Base-by-base conservation (phyloP, 2,888 invertebrate genomes). In the Patella pellucida region DNA sequence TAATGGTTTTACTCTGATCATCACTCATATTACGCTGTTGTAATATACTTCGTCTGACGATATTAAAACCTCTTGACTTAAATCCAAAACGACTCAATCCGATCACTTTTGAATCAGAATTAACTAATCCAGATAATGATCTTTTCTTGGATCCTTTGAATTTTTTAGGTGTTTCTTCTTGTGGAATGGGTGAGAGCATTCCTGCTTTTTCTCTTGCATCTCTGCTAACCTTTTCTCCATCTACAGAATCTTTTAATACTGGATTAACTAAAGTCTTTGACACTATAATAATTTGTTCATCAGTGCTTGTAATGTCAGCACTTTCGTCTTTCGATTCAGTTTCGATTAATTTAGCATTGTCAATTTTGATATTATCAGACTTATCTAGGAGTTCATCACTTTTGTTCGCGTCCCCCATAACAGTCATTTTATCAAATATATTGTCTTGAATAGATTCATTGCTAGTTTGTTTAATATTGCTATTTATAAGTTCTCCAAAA, bases 111-210 rank as follows among this genome's bases (percentile, higher is more conserved):
- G 77, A 72, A 52, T 77, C 74, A 15, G 74, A 74, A 51, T 67
- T 69, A 27, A 67, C 51, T 15, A 71, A 50, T 23, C n/a, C 50
- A 27, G 72, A 52, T 23, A 52, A 23, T 5, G 72, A 41, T 15
- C 72, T 23, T 15, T 41, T 23, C 27, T 72, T 52, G 41, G 52
- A 15, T 27, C 81, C 79, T 9, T 76, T 72, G 15, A 69, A 73
- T 76, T 85, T 85, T 68, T 74, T 77, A 23, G 85, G 85, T 1
- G 85, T 85, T 78, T 83, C 83, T 68, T 82, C 80, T 9, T 82
- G 68, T 15, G 72, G n/a, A 12, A 23, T 51, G 23, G 52, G 51
- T 23, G 52, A 51, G 68, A 15, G 15, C 31, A 27, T 19, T n/a
- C 14, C 23, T 50, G 41, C 23, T 52, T n/a, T 52, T 51, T 41